Percentiles rank a stretch among this genome's conserved stretches.
These are phyloP conservation scores for Eleginops maclovinus DNA, from an alignment of 2,113 vertebrate genomes.

Conservation along the genomic window DNA sequence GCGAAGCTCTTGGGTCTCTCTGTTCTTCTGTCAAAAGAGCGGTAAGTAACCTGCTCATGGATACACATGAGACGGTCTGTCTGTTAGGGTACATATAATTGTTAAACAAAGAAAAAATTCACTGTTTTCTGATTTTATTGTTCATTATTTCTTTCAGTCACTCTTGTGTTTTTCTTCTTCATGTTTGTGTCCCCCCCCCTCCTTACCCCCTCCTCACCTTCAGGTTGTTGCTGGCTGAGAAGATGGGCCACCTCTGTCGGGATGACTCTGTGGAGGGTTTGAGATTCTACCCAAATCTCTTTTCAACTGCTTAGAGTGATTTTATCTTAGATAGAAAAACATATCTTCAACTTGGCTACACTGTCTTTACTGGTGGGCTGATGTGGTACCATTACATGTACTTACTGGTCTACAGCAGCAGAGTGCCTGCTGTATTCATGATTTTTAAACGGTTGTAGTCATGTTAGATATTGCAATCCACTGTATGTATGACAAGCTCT, in stretches of 20 bases:
- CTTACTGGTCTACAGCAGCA: not conserved
- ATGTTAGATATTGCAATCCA: not conserved
- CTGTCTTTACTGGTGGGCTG: not conserved
- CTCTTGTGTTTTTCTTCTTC: not conserved
- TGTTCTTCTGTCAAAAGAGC: constrained; percentile 97
- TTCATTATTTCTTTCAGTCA: not conserved
- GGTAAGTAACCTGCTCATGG: constrained; percentile 76
- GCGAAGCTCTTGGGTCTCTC: constrained; percentile 96
- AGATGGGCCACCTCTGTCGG: constrained; percentile 96
- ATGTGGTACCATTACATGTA: constrained; percentile 14
- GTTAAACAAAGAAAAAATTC: not conserved
- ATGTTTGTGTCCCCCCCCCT: not conserved
- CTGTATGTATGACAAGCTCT: not conserved
- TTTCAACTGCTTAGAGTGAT: constrained; percentile 82
- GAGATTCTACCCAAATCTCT: constrained; percentile 96
- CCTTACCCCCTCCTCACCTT: not conserved
- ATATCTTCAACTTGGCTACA: not conserved
- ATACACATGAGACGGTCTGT: not conserved
- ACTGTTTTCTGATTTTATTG: not conserved
- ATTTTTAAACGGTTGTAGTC: not conserved
- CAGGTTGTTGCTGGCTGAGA: constrained; percentile 96
- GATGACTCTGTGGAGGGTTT: constrained; percentile 98
- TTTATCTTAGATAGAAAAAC: not conserved
- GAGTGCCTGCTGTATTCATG: constrained; percentile 3
- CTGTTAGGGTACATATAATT: not conserved